These are phyloP conservation scores for Gnathonemus longibarbis DNA, from an alignment of 2,113 vertebrate species.

Conservation along the genomic window DNA sequence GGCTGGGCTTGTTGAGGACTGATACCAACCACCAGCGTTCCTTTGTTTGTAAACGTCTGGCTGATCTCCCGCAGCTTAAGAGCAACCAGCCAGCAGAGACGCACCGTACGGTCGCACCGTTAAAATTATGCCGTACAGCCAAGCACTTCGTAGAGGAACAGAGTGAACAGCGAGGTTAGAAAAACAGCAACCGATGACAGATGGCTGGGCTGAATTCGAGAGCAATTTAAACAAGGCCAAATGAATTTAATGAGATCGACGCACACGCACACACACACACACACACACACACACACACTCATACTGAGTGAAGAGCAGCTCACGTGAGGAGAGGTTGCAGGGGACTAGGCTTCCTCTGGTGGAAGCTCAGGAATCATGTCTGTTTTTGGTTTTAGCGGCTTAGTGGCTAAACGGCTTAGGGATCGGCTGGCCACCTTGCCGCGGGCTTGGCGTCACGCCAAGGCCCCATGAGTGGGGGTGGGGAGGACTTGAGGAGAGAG, in stretches of 20 bases:
- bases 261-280: neutral
- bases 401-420: neutral
- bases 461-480: neutral
- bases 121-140: neutral
- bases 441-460: neutral
- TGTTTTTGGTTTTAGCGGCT: neutral
- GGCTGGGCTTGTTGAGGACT: neutral
- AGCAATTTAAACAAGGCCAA: slow-evolving; percentile 8
- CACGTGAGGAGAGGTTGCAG: neutral
- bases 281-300: neutral
- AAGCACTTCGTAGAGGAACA: neutral
- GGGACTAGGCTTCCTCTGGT: neutral
- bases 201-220: neutral
- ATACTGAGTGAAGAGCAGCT: neutral
- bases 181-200: neutral
- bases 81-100: neutral
- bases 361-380: neutral
- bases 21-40: neutral
- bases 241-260: neutral
- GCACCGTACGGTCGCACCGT: neutral
- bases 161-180: neutral
- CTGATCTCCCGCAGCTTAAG: neutral
- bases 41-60: neutral
- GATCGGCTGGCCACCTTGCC: neutral
- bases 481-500: neutral